These are phyloP conservation scores for Corydoras maculifer DNA, from an alignment of 2,113 vertebrate genomes.

Conservation along the genomic window DNA sequence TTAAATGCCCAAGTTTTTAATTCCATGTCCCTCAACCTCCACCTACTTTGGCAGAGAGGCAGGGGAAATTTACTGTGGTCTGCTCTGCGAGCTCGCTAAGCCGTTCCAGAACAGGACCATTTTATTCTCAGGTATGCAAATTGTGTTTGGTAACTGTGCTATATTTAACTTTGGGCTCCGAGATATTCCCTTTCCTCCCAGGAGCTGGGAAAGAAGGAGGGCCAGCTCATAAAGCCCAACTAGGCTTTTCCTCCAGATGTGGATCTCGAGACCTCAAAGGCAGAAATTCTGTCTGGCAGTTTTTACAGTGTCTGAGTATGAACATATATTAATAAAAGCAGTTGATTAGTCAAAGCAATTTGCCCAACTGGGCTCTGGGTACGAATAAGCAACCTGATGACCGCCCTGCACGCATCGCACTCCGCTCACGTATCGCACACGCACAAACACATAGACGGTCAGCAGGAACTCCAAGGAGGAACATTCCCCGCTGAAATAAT, in stretches of 20 bases:
- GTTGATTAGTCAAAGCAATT: too few species aligned
- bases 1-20: too few species aligned
- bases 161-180: conserved; percentile 44
- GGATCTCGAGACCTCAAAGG: conserved; percentile 29
- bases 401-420: too few species aligned
- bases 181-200: conserved; percentile 41
- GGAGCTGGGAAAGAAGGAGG: conserved; percentile 26
- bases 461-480: conserved; percentile 36
- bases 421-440: conserved; percentile 5
- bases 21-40: not conserved
- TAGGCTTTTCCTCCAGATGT: conserved; percentile 48
- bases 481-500: conserved; percentile 41
- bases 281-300: conserved; percentile 37
- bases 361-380: too few species aligned
- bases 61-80: conserved; percentile 22
- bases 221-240: conserved; percentile 35
- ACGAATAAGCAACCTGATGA: too few species aligned
- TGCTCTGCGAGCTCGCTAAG: too few species aligned
- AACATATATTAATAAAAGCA: too few species aligned
- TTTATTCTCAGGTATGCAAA: conserved; percentile 45
- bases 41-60: conserved; percentile 19
- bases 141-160: conserved; percentile 37
- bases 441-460: conserved; percentile 33
- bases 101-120: conserved; percentile 32
- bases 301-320: conserved; percentile 12